These are phyloP conservation scores for Daubentonia madagascariensis DNA, from an alignment of 2,113 vertebrate species.

Conservation along the genomic window DNA sequence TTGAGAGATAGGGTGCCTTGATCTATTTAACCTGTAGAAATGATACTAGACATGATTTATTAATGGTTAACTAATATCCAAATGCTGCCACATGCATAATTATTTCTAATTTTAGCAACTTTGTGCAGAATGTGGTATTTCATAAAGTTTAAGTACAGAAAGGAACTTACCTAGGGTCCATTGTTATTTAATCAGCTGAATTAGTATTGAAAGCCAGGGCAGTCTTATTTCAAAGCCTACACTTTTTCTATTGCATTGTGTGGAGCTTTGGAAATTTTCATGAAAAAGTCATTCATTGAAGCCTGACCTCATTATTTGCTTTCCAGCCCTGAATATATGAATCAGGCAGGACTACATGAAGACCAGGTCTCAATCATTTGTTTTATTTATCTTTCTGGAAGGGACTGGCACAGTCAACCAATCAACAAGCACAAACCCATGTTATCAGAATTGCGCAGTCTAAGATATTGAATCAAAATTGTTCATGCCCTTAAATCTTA, in stretches of 20 bases:
- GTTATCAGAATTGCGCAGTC: neutral
- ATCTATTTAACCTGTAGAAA: neutral
- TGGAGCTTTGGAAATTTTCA: neutral
- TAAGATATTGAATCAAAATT: neutral
- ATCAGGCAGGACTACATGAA: neutral
- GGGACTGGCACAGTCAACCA: neutral
- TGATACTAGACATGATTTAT: neutral
- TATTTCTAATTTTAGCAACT: neutral
- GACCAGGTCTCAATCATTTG: neutral
- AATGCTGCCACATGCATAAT: neutral
- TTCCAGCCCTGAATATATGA: neutral
- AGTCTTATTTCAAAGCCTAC: neutral
- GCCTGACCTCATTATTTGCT: neutral
- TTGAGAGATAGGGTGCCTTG: neutral
- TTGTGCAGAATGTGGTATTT: neutral
- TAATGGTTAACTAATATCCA: neutral
- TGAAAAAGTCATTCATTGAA: neutral
- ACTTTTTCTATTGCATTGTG: neutral
- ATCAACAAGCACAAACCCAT: neutral
- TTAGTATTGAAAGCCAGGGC: neutral
- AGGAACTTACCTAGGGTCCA: neutral
- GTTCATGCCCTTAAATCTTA: neutral
- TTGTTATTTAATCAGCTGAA: neutral
- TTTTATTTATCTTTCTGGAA: neutral
- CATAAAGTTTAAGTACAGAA: neutral